Conservation (phyloP, 2,797 vertebrate species). For the Benthosema pterotum region DNA sequence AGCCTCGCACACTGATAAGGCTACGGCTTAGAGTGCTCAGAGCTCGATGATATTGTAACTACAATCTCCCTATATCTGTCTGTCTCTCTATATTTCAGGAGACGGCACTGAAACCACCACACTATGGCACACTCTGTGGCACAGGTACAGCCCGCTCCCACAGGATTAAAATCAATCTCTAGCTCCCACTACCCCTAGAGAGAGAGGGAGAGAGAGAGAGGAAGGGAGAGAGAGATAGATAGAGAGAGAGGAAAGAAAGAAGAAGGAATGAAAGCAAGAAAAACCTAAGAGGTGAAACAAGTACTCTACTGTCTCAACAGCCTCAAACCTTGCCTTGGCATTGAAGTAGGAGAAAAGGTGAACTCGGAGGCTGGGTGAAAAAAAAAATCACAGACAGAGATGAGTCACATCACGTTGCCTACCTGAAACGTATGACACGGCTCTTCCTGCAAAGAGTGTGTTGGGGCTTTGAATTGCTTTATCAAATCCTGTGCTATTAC, state of each 20-base stretch:
- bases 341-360: conserved; percentile 57
- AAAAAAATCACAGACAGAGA: conserved; percentile 37
- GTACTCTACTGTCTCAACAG: conserved; percentile 82
- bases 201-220: conserved; percentile 64
- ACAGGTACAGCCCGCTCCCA: conserved; percentile 88
- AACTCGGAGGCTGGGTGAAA: conserved; percentile 42
- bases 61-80: conserved; percentile 90
- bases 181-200: conserved; percentile 83
- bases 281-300: conserved; percentile 83
- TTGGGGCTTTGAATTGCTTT: conserved; percentile 77
- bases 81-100: conserved; percentile 92
- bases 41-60: conserved; percentile 85
- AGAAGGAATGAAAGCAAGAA: conserved; percentile 79
- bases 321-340: conserved; percentile 80
- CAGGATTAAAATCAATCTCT: conserved; percentile 92
- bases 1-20: conserved; percentile 76
- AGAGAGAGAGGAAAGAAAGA: conserved; percentile 48
- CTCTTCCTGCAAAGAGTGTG: conserved; percentile 73
- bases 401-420: conserved; percentile 71
- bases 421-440: conserved; percentile 76
- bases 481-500: conserved; percentile 73
- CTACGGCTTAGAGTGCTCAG: conserved; percentile 81
- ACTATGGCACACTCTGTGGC: conserved; percentile 91
- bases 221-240: conserved; percentile 44
- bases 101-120: conserved; percentile 90